These are phyloP conservation scores for Brachionichthys hirsutus DNA, from an alignment of 2,113 vertebrate genomes.

Conservation along the genomic window DNA sequence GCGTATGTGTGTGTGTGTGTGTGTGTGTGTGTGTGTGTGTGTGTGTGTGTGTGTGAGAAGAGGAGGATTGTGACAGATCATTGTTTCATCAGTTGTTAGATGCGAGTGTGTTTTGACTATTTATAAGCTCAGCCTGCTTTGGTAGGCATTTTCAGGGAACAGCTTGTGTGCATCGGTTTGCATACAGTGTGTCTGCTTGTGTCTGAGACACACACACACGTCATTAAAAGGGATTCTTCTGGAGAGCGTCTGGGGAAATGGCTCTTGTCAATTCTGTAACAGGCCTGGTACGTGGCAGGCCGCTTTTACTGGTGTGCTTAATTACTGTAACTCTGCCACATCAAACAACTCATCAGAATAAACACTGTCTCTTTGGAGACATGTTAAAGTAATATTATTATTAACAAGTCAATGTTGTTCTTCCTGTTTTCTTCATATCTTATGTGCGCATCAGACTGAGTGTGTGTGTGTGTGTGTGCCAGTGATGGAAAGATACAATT, in stretches of 20 bases:
- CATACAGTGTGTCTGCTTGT: neutral
- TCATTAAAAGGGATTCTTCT: constrained; percentile 24
- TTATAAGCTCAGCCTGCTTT: neutral
- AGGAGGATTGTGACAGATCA: neutral
- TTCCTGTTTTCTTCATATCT: neutral
- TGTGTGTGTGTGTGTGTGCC: constrained; percentile 1
- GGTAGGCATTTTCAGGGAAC: neutral
- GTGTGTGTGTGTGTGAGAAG: neutral
- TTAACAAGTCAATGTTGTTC: constrained; percentile 14
- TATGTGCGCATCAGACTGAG: constrained; percentile 14
- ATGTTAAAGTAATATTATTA: constrained; percentile 51
- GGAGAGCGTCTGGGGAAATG: constrained; percentile 44
- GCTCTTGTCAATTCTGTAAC: constrained; percentile 43
- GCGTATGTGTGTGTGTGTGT: constrained; percentile 3
- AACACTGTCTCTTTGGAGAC: constrained; percentile 55
- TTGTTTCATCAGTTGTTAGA: constrained; percentile 11
- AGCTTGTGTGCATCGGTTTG: neutral
- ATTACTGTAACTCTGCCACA: constrained; percentile 56
- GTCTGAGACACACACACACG: constrained; percentile 9
- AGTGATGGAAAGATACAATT: constrained; percentile 33
- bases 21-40: neutral
- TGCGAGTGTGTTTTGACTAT: constrained; percentile 6
- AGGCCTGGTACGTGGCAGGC: constrained; percentile 19
- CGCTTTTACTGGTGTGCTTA: constrained; percentile 45
- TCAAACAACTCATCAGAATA: constrained; percentile 61